These are phyloP conservation scores for Cryptoprocta ferox DNA, from an alignment of 2,797 vertebrate species.

Conservation along the genomic window DNA sequence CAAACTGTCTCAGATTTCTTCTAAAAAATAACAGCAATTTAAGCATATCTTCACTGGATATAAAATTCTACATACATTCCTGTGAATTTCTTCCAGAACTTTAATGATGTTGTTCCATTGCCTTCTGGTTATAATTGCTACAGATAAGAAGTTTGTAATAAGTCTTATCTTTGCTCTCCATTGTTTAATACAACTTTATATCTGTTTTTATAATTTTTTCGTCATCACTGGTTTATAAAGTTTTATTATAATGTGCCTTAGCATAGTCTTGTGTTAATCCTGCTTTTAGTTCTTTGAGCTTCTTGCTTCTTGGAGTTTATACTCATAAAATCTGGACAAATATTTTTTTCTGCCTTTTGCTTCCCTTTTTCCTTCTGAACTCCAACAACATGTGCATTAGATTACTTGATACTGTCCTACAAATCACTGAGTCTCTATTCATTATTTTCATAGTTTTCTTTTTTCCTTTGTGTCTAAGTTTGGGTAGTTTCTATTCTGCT, in stretches of 20 bases:
- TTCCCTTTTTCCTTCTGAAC: not conserved
- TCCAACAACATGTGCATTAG: not conserved
- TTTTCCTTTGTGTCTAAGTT: not conserved
- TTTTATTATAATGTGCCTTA: not conserved
- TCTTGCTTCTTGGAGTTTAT: not conserved
- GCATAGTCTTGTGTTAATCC: not conserved
- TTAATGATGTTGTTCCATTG: not conserved
- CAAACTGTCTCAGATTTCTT: conserved; percentile 18
- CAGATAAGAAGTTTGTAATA: not conserved
- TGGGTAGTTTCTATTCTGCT: not conserved
- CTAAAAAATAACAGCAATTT: not conserved
- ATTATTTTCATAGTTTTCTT: not conserved
- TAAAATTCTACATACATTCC: not conserved
- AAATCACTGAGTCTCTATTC: not conserved
- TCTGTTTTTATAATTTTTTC: conserved; percentile 3
- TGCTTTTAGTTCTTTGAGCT: not conserved
- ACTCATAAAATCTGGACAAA: not conserved
- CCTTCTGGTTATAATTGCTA: not conserved
- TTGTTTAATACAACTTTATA: not conserved
- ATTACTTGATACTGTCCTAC: not conserved
- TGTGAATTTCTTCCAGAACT: not conserved
- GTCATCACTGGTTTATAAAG: not conserved
- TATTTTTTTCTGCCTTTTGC: not conserved
- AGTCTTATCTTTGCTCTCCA: not conserved
- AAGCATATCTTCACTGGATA: not conserved